A percentile compares a stretch with the other conserved stretches of the same genome.
These are phyloP conservation scores for Hypomesus transpacificus DNA, from an alignment of 2,113 vertebrate species.

Conservation along the genomic window DNA sequence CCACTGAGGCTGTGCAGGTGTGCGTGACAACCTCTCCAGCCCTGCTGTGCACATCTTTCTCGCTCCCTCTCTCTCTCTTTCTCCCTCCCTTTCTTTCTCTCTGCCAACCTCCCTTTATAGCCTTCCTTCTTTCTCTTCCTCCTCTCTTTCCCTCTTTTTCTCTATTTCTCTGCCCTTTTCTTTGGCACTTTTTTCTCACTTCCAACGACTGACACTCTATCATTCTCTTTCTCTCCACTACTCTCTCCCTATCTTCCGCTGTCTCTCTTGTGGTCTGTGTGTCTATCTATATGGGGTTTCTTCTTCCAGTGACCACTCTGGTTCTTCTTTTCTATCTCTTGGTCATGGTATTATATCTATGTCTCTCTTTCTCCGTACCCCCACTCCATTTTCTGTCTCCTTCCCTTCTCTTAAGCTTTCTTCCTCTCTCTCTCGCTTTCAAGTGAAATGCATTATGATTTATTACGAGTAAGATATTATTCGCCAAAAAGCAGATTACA, in stretches of 20 bases:
- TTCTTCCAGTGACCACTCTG: conserved; percentile 10
- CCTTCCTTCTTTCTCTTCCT: conserved; percentile 16
- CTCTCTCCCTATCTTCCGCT: conserved; percentile 21
- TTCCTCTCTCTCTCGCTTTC: background rate
- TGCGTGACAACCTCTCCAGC: conserved; percentile 50
- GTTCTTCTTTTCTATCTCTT: background rate
- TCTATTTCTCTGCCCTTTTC: conserved; percentile 15
- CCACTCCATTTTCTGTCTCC: background rate
- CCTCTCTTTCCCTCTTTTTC: conserved; percentile 22
- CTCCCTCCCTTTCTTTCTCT: conserved; percentile 22
- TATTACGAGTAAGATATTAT: conserved; percentile 63
- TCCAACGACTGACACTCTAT: conserved; percentile 27
- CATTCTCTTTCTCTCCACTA: conserved; percentile 20
- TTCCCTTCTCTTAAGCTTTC: conserved; percentile 10
- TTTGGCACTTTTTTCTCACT: background rate
- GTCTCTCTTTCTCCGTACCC: background rate
- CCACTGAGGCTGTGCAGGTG: conserved; percentile 44
- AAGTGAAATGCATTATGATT: conserved; percentile 56
- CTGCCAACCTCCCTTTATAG: background rate
- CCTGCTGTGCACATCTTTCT: conserved; percentile 43
- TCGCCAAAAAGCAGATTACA: conserved; percentile 63
- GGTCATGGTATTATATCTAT: background rate
- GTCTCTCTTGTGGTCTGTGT: conserved; percentile 22
- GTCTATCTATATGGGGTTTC: conserved; percentile 6
- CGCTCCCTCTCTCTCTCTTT: conserved; percentile 29